Conservation (phyloP, 2,113 vertebrate genomes). For the Psophia crepitans region DNA sequence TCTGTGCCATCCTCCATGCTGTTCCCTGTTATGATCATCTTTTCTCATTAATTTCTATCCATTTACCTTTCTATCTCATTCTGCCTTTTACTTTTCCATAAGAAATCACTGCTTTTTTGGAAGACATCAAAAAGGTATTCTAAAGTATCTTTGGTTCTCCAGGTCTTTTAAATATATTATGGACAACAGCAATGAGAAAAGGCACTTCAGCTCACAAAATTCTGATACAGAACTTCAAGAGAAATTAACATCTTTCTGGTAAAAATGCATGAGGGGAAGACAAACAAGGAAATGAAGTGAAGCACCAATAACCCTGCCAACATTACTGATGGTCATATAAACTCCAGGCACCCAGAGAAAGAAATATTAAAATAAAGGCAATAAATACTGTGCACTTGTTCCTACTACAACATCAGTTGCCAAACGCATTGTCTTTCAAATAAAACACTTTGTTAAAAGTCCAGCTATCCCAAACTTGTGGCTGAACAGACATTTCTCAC, state of each 20-base stretch:
- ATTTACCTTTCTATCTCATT: background rate
- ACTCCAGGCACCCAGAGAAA: background rate
- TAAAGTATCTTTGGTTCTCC: background rate
- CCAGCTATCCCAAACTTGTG: background rate
- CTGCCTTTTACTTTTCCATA: background rate
- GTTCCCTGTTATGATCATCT: background rate
- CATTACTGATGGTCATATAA: background rate
- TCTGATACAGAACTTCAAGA: background rate
- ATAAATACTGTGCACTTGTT: background rate
- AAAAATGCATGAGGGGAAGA: background rate
- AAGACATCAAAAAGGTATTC: background rate
- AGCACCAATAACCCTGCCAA: background rate
- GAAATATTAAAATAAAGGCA: background rate
- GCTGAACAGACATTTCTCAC: background rate
- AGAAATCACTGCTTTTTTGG: background rate
- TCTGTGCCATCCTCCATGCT: background rate
- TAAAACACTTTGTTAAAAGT: background rate
- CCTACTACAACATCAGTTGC: background rate
- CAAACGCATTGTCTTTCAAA: background rate
- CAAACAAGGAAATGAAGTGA: background rate
- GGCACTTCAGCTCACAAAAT: background rate
- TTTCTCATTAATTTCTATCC: background rate
- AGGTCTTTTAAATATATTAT: background rate
- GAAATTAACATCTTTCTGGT: background rate
- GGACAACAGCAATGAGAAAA: background rate